Evolutionary conservation across 64 coral and sea anemone genomes (phyloP).

Genomic region (Porites australiensis): DNA sequence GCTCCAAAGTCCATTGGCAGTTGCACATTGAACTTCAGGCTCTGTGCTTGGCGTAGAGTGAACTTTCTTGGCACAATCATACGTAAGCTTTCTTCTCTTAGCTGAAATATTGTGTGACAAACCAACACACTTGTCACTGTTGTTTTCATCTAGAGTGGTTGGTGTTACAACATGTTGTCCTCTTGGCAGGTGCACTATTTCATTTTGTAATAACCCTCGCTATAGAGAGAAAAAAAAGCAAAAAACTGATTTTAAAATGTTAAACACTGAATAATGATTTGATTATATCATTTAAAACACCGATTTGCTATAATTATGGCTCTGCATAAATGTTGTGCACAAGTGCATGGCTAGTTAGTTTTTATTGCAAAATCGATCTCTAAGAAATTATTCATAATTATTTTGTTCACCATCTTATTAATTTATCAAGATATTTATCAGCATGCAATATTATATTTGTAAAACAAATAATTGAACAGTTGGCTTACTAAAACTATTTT

Average conservation of each 20-base stretch:
- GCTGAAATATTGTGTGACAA: constrained; percentile 57
- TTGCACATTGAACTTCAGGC: constrained; percentile 20
- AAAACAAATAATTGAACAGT: constrained; percentile 8
- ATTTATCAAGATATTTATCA: constrained; percentile 17
- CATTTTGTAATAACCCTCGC: constrained; percentile 64
- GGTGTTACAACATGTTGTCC: constrained; percentile 35
- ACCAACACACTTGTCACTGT: constrained; percentile 61
- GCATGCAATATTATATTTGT: constrained; percentile 20
- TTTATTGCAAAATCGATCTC: background rate
- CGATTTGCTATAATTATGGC: constrained; percentile 31
- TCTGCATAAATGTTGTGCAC: background rate
- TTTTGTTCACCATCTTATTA: too few relatives aligned
- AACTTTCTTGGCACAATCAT: constrained; percentile 51
- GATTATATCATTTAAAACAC: constrained; percentile 29
- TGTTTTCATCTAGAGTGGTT: constrained; percentile 69
- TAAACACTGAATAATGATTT: constrained; percentile 25
- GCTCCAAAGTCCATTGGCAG: constrained; percentile 54
- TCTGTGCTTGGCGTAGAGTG: constrained; percentile 27
- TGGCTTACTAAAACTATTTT: background rate
- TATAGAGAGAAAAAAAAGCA: constrained; percentile 54
- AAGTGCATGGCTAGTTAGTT: background rate
- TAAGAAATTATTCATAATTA: constrained; percentile 1
- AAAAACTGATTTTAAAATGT: constrained; percentile 5
- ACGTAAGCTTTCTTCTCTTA: constrained; percentile 70
- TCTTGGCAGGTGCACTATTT: constrained; percentile 66